Evolutionary conservation across 2,888 invertebrate genomes (phyloP).

Genomic region (Capitulum mitella): DNA sequence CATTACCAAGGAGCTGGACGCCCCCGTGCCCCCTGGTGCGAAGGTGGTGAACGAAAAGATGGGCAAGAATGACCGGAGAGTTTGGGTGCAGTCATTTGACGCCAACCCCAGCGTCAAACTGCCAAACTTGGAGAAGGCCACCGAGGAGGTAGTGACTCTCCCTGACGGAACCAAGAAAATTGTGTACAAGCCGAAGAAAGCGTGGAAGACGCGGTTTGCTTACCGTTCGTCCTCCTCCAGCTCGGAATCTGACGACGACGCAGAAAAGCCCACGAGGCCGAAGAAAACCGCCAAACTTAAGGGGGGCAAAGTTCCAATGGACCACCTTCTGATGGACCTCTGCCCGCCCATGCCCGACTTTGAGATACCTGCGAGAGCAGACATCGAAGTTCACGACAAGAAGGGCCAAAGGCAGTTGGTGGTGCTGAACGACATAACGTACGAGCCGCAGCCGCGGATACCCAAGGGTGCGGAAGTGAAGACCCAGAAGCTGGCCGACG

Average conservation of each 20-base stretch:
- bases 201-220: background rate
- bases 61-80: background rate
- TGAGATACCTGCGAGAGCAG: background rate
- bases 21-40: background rate
- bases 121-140: conserved; percentile 1
- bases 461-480: background rate
- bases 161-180: background rate
- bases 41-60: background rate
- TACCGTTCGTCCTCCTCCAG: conserved; percentile 2
- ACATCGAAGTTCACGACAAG: background rate
- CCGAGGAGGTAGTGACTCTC: background rate
- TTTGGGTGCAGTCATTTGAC: background rate
- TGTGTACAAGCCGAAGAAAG: background rate
- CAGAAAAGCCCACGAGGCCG: background rate
- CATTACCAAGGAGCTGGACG: background rate
- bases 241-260: background rate
- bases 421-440: background rate
- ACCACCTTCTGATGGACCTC: background rate
- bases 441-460: background rate
- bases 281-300: background rate
- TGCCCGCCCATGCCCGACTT: conserved; percentile 1
- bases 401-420: background rate
- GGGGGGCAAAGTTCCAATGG: conserved; percentile 1
- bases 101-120: background rate
- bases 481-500: background rate